These are phyloP conservation scores for Salvelinus sp. DNA, from an alignment of 2,113 vertebrate species.

Conservation along the genomic window DNA sequence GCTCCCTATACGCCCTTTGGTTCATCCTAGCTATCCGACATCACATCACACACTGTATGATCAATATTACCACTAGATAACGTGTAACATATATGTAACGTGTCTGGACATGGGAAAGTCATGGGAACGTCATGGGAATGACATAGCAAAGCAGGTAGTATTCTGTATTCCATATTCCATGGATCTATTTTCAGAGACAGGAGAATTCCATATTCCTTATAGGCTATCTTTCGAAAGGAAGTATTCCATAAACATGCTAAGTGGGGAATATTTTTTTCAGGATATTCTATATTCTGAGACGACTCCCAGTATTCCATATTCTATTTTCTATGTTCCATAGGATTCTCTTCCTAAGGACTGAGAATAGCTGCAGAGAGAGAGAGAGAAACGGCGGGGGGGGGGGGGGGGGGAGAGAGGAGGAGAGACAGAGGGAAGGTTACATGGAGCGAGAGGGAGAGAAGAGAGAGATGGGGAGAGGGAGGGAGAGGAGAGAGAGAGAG, in stretches of 20 bases:
- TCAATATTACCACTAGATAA: background rate
- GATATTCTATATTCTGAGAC: conserved; percentile 21
- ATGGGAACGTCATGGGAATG: background rate
- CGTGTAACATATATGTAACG: background rate
- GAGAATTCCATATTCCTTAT: too few species aligned
- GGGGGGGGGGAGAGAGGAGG: too few species aligned
- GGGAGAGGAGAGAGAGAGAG: background rate
- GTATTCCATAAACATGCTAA: too few species aligned
- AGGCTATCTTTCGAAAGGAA: background rate
- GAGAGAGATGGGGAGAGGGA: background rate
- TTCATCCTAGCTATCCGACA: conserved; percentile 39
- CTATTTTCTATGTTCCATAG: background rate
- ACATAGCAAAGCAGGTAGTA: background rate
- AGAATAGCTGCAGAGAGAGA: conserved; percentile 20
- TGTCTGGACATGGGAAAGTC: background rate
- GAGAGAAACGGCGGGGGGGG: background rate
- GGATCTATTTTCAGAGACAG: background rate
- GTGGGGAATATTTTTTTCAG: too few species aligned
- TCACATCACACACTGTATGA: background rate
- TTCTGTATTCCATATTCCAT: background rate
- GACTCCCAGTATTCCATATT: conserved; percentile 9
- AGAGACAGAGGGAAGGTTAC: background rate
- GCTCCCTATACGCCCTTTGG: conserved; percentile 33
- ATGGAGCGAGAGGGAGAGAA: background rate
- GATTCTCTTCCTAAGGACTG: conserved; percentile 5